Conservation (phyloP, 2,797 vertebrate species). For the Poeciliopsis paucimaculata region DNA sequence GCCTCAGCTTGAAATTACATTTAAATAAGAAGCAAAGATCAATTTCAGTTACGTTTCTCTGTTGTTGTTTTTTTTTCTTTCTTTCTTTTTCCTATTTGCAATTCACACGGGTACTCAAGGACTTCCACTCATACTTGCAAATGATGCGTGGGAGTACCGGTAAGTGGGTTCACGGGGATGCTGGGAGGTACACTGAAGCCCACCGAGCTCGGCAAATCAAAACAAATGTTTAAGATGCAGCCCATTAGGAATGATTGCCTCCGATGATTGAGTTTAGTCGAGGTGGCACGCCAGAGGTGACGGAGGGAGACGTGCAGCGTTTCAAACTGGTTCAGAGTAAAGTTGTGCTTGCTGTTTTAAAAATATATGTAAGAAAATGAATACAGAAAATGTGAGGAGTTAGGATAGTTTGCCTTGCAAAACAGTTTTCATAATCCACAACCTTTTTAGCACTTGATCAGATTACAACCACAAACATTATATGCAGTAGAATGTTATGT, state of each 20-base stretch:
- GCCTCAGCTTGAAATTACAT: background rate
- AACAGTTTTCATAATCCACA: background rate
- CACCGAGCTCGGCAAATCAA: constrained; percentile 35
- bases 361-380: background rate
- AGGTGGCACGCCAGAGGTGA: background rate
- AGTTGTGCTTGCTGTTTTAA: background rate
- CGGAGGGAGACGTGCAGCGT: constrained; percentile 6
- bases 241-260: constrained; percentile 7
- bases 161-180: constrained; percentile 56
- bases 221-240: constrained; percentile 26
- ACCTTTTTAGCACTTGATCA: background rate
- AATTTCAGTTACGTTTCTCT: constrained; percentile 34
- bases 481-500: background rate
- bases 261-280: constrained; percentile 10
- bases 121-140: constrained; percentile 65
- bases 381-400: background rate
- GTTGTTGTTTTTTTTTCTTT: constrained; percentile 25
- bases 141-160: constrained; percentile 56
- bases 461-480: background rate
- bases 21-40: constrained; percentile 32
- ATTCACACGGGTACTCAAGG: constrained; percentile 34
- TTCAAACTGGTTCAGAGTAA: constrained; percentile 1
- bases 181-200: constrained; percentile 34
- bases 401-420: background rate
- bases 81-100: constrained; percentile 37